Evolutionary conservation across 1,140 invertebrate species (phyloP).

Genomic region (Drosophila albomicans): DNA sequence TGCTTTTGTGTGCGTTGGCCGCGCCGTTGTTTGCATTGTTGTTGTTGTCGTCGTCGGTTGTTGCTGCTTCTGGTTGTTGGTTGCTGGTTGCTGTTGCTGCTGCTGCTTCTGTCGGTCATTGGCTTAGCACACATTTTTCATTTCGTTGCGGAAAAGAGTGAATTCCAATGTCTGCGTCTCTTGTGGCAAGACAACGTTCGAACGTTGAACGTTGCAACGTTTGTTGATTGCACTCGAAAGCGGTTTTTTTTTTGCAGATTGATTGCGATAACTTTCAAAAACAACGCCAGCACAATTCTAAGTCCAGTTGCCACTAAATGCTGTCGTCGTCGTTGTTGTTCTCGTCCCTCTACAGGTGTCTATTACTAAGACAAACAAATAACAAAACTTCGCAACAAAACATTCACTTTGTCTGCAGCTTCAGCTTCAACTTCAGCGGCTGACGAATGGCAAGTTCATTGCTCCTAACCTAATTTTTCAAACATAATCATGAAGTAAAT

Average conservation of each 20-base stretch:
- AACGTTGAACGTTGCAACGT: too few species aligned
- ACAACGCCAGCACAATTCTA: constrained; percentile 29
- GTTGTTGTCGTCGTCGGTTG: constrained; percentile 42
- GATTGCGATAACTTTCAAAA: constrained; percentile 49
- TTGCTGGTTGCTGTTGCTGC: constrained; percentile 37
- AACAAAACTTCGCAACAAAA: constrained; percentile 57
- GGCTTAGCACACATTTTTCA: constrained; percentile 85
- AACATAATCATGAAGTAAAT: constrained; percentile 84
- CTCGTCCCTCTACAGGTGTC: constrained; percentile 65
- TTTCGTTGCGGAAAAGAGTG: constrained; percentile 83
- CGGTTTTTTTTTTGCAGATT: constrained; percentile 20
- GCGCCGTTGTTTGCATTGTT: constrained; percentile 45
- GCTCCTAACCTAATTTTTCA: constrained; percentile 85
- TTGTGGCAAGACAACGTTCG: not conserved
- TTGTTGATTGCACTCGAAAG: constrained; percentile 25
- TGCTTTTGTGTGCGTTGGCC: constrained; percentile 64
- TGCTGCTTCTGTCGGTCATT: constrained; percentile 84
- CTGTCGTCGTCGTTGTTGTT: too few species aligned
- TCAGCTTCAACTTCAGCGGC: constrained; percentile 22
- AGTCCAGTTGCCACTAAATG: constrained; percentile 32
- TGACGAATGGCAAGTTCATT: constrained; percentile 82
- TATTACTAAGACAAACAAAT: constrained; percentile 76
- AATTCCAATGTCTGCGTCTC: constrained; percentile 58
- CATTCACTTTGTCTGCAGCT: constrained; percentile 75
- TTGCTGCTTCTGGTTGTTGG: constrained; percentile 24